Evolutionary conservation across 1,140 invertebrate species (phyloP).

Genomic region (Zaprionus taronus): DNA sequence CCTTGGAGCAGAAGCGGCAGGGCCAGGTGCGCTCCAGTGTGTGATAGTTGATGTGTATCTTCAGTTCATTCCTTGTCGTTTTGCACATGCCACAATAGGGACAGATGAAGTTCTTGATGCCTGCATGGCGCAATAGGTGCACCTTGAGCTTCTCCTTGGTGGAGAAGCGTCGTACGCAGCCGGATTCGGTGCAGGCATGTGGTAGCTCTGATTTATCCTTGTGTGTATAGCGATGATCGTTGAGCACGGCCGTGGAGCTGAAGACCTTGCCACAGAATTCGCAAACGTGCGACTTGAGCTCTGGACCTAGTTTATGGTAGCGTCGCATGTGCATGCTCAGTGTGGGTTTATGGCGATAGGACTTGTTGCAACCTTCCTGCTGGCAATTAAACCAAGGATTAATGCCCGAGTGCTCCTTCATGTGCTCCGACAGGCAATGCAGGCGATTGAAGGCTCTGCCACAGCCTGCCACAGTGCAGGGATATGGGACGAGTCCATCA

Average conservation of each 20-base stretch:
- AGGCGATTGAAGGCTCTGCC: slow-evolving; percentile 53
- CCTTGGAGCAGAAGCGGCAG: slow-evolving; percentile 66
- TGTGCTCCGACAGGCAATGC: slow-evolving; percentile 39
- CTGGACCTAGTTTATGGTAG: slow-evolving; percentile 59
- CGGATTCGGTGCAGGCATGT: slow-evolving; percentile 49
- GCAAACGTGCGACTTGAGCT: slow-evolving; percentile 60
- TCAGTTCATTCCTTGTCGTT: slow-evolving; percentile 74
- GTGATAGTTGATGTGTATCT: slow-evolving; percentile 77
- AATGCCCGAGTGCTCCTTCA: slow-evolving; percentile 54
- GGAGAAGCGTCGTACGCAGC: slow-evolving; percentile 54
- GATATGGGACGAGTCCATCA: slow-evolving; percentile 64
- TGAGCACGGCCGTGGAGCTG: slow-evolving; percentile 59
- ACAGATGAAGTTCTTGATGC: slow-evolving; percentile 76
- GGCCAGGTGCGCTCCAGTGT: slow-evolving; percentile 72
- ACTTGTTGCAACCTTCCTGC: slow-evolving; percentile 56
- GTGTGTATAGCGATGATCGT: slow-evolving; percentile 68
- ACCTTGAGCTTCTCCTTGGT: slow-evolving; percentile 70
- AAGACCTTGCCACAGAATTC: slow-evolving; percentile 75
- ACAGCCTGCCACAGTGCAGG: slow-evolving; percentile 57
- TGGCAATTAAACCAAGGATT: slow-evolving; percentile 49
- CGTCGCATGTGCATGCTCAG: slow-evolving; percentile 58
- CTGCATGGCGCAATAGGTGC: slow-evolving; percentile 75
- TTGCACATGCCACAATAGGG: slow-evolving; percentile 75
- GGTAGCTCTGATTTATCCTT: slow-evolving; percentile 58
- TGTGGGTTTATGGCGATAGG: slow-evolving; percentile 72